Conservation (phyloP, 64 coral and sea anemone species). For the Dendrophyllia cribrosa region DNA sequence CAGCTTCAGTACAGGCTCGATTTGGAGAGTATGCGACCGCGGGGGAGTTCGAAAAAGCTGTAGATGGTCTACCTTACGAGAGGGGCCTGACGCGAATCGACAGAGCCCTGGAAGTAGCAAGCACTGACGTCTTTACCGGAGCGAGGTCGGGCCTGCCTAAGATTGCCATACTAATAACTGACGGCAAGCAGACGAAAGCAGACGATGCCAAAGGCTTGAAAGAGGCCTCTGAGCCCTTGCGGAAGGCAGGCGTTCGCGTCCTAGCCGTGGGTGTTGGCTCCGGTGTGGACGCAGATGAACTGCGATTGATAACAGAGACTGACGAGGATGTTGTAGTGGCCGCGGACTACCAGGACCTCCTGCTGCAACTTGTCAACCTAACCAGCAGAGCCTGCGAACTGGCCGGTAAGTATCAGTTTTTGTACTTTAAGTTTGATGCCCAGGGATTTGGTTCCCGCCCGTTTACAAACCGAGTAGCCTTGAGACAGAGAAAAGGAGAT, state of each 20-base stretch:
- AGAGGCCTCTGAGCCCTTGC: not conserved
- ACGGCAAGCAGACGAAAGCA: constrained; percentile 11
- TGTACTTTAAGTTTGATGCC: too few species aligned
- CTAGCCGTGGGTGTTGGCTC: constrained; percentile 28
- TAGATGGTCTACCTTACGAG: constrained; percentile 37
- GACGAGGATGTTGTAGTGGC: constrained; percentile 39
- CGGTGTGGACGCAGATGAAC: constrained; percentile 16
- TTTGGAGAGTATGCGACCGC: constrained; percentile 9
- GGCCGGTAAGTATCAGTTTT: too few species aligned
- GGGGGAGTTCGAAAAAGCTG: constrained; percentile 4
- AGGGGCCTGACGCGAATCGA: constrained; percentile 71
- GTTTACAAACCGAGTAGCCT: too few species aligned
- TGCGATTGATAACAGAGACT: constrained; percentile 32
- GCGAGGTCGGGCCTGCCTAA: constrained; percentile 17
- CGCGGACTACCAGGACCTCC: constrained; percentile 2
- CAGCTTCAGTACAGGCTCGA: not conserved
- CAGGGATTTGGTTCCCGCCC: too few species aligned
- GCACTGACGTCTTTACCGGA: constrained; percentile 47
- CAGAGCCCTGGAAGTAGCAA: constrained; percentile 43
- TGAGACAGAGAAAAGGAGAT: not conserved
- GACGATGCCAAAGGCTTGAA: not conserved
- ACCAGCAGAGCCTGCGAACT: constrained; percentile 33
- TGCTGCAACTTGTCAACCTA: constrained; percentile 38
- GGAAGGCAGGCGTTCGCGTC: constrained; percentile 19
- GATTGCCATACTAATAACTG: constrained; percentile 27